Percentiles rank a stretch among this genome's conserved stretches.
phyloP scores from a whole-genome alignment of 2,113 vertebrate genomes.

The Microtus montanus region DNA sequence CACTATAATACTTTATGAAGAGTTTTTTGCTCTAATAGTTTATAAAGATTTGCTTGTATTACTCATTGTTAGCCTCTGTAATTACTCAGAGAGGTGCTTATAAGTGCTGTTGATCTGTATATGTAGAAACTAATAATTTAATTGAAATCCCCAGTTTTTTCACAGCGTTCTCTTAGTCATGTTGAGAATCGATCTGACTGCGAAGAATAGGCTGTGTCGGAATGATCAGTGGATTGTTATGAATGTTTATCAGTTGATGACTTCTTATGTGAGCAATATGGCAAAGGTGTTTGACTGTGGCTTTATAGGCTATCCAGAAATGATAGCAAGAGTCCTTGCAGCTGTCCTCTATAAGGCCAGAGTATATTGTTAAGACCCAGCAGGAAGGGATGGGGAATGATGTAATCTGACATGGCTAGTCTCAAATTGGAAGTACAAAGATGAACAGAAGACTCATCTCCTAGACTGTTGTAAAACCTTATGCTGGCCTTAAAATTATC shows the following conservation, averaged over 20 bases:
- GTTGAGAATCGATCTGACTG: not conserved
- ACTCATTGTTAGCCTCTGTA: not conserved
- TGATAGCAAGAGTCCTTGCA: not conserved
- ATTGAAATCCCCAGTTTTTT: not conserved
- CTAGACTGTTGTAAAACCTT: not conserved
- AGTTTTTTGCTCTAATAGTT: not conserved
- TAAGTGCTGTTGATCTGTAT: not conserved
- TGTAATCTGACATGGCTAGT: not conserved
- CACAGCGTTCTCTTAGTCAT: not conserved
- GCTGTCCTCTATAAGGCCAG: not conserved
- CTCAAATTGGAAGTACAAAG: not conserved
- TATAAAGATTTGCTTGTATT: not conserved
- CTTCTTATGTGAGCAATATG: not conserved
- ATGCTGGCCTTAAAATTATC: not conserved
- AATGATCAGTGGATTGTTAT: not conserved
- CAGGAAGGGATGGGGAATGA: not conserved
- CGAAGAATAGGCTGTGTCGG: not conserved
- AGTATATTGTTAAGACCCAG: not conserved
- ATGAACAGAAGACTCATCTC: not conserved
- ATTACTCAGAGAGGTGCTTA: slow-evolving; percentile 1
- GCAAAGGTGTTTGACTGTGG: not conserved
- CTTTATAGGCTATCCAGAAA: slow-evolving; percentile 25
- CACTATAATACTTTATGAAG: not conserved
- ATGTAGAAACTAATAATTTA: not conserved
- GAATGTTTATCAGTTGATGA: not conserved